A percentile compares a stretch with the other conserved stretches of the same genome.
Evolutionary conservation across 2,888 invertebrate species (phyloP).

Genomic region (Drosophila kambysellisi): DNA sequence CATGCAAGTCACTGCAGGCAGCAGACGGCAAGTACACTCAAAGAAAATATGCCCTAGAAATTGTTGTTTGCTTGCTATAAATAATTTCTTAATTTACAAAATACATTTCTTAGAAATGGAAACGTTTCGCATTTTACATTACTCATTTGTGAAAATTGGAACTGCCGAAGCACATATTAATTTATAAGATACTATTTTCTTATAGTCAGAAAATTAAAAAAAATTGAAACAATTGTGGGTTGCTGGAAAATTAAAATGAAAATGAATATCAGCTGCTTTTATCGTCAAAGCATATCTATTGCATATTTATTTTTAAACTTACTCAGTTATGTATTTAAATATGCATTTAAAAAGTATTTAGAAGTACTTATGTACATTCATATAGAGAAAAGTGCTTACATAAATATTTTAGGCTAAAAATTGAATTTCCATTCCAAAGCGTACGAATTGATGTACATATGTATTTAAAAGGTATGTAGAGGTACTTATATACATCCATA

Average conservation of each 20-base stretch:
- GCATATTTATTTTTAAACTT: background rate
- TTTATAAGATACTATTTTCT: background rate
- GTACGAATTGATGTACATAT: background rate
- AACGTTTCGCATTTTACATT: background rate
- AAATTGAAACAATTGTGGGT: background rate
- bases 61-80: background rate
- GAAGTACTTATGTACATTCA: background rate
- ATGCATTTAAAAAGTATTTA: background rate
- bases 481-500: background rate
- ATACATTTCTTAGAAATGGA: background rate
- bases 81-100: background rate
- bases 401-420: background rate
- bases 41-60: background rate
- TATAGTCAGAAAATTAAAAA: background rate
- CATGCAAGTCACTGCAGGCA: slow-evolving; percentile 25
- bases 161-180: background rate
- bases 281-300: background rate
- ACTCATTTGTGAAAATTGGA: background rate
- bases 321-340: background rate
- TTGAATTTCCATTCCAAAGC: background rate
- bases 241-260: background rate
- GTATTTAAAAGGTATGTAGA: background rate
- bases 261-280: background rate
- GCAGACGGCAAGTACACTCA: slow-evolving; percentile 25
- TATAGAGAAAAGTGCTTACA: slow-evolving; percentile 4